Percentiles rank a stretch among this genome's conserved stretches.
Evolutionary conservation across 2,113 vertebrate species (phyloP).

Genomic region (Solea senegalensis): DNA sequence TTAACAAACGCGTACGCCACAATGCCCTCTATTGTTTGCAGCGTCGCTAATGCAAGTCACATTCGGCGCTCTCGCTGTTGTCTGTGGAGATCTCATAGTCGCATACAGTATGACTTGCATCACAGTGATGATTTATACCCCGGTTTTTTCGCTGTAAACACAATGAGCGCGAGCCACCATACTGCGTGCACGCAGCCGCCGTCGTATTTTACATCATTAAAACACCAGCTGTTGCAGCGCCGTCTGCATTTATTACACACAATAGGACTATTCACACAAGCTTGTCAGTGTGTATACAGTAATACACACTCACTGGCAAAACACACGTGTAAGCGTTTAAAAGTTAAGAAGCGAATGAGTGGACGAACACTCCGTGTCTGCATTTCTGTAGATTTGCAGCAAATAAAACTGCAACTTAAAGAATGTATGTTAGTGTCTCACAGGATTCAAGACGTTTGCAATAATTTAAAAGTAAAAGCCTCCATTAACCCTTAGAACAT

Average conservation of each 20-base stretch:
- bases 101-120: slow-evolving; percentile 34
- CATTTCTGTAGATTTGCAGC: not conserved
- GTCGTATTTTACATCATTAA: slow-evolving; percentile 60
- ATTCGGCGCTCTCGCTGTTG: not conserved
- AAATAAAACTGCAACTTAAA: not conserved
- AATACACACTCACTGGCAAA: not conserved
- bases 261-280: slow-evolving; percentile 43
- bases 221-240: slow-evolving; percentile 64
- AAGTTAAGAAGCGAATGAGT: not conserved
- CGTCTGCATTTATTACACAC: slow-evolving; percentile 60
- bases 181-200: slow-evolving; percentile 16
- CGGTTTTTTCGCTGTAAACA: slow-evolving; percentile 41
- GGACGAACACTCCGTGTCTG: not conserved
- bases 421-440: not conserved
- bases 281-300: not conserved
- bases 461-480: not conserved
- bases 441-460: not conserved
- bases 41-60: slow-evolving; percentile 49
- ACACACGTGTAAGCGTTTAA: not conserved
- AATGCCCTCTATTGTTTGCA: slow-evolving; percentile 20
- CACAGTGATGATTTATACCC: slow-evolving; percentile 54
- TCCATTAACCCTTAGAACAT: too few species aligned
- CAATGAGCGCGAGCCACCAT: slow-evolving; percentile 32
- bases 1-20: not conserved
- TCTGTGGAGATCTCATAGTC: slow-evolving; percentile 14